Base-by-base conservation (phyloP, 2,888 invertebrate species). In the Drosophila macrospina region DNA sequence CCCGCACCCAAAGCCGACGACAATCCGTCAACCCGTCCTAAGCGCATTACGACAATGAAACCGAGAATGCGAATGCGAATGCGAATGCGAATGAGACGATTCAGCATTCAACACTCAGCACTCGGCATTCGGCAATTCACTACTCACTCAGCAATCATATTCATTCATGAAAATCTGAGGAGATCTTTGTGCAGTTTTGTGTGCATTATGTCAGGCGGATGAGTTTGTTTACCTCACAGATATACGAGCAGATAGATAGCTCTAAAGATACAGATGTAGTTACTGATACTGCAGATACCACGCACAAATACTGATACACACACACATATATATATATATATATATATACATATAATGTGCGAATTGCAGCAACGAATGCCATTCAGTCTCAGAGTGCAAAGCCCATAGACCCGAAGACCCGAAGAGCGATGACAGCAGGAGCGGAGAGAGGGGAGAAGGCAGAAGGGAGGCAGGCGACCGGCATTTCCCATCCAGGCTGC, bases 181-280 rank as follows among this genome's bases (percentile, higher is more conserved):
- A 60, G 64, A 66, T 73, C 73, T 76, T 76, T 76, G 77, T 72
- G 62, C 61, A 8, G 42, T 47, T 59, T 63, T 42, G 37, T 47
- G 55, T 55, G 36, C 20, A 48, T 68, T 68, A 71, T 75, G 72
- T 68, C 68, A 56, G 47, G 26, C 65, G 68, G 62, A 69, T 55
- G 74, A 70, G 83, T 83, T 80, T 83, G 80, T 80, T 80, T 80
- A 83, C 79, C 76, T 73, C 69, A 50, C 66, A 59, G 70, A 59
- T 60, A 39, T 48, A 44, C 45, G 57, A 67, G 54, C 16, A n/a
- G 41, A 52, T 62, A 62, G 39, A 48, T 61, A 41, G 4, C 26
- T 44, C 20, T 51, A 45, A 48, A 34, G 32, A 64, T 44, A 37
- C 54, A 30, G 26, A 28, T 51, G 39, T 48, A 34, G 32, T 57